These are phyloP conservation scores for Gambusia yucatana DNA, from an alignment of 2,797 vertebrate genomes.

Conservation along the genomic window DNA sequence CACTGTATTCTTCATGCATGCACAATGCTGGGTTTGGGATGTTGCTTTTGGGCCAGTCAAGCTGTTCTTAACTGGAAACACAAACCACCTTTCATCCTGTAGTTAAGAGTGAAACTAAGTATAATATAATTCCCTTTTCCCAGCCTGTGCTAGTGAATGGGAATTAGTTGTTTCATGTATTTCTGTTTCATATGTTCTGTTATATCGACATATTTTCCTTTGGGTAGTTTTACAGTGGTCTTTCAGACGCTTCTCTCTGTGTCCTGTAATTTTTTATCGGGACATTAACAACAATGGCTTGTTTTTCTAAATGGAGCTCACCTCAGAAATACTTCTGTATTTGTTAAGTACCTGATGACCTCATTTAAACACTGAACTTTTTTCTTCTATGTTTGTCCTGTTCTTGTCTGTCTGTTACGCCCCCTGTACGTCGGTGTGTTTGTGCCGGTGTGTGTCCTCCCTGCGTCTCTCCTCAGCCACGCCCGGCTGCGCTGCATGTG, in stretches of 20 bases:
- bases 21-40: constrained; percentile 21
- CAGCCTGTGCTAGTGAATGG: neutral
- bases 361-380: constrained; percentile 15
- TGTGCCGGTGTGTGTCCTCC: constrained; percentile 42
- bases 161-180: neutral
- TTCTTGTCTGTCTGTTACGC: neutral
- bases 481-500: constrained; percentile 98
- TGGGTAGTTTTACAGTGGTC: neutral
- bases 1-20: constrained; percentile 8
- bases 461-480: constrained; percentile 88
- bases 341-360: neutral
- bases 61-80: constrained; percentile 16
- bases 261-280: neutral
- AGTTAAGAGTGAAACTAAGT: neutral
- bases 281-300: neutral
- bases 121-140: neutral
- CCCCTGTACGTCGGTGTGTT: constrained; percentile 1
- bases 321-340: constrained; percentile 3
- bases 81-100: constrained; percentile 1
- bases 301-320: neutral
- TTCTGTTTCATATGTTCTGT: neutral
- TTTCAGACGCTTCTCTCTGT: neutral
- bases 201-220: neutral
- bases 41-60: constrained; percentile 31
- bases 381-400: neutral